Conservation (phyloP, 2,888 invertebrate genomes). For the Cryptocheilus praepositus region DNA sequence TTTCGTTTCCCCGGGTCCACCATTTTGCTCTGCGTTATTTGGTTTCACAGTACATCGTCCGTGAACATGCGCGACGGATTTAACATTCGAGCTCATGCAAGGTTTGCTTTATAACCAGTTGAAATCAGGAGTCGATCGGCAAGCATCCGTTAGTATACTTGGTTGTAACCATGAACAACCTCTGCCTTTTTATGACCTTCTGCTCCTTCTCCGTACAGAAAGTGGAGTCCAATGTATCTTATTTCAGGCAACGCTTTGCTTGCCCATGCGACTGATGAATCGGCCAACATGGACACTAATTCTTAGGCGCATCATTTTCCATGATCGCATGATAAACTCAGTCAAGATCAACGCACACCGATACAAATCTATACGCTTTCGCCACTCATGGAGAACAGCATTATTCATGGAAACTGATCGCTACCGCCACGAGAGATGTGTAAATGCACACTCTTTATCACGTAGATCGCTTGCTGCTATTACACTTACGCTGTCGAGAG, state of each 20-base stretch:
- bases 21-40: too few species aligned
- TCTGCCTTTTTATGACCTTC: conserved; percentile 33
- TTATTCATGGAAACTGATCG: conserved; percentile 22
- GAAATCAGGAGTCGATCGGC: conserved; percentile 30
- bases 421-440: background rate
- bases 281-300: conserved; percentile 36
- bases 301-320: conserved; percentile 18
- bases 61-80: too few species aligned
- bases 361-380: conserved; percentile 37
- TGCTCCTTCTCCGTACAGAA: background rate
- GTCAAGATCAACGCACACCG: conserved; percentile 10
- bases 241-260: background rate
- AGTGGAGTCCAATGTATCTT: too few species aligned
- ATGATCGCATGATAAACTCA: conserved; percentile 35
- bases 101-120: conserved; percentile 13
- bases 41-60: too few species aligned
- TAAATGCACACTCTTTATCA: too few species aligned
- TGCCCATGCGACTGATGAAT: conserved; percentile 25
- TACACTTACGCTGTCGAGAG: too few species aligned
- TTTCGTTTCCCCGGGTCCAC: too few species aligned
- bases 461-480: too few species aligned
- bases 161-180: conserved; percentile 41
- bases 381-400: conserved; percentile 38
- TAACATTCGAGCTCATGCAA: too few species aligned
- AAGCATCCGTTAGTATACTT: too few species aligned